Evolutionary conservation across 2,888 invertebrate species (phyloP).

Genomic region (Philonicus albiceps): DNA sequence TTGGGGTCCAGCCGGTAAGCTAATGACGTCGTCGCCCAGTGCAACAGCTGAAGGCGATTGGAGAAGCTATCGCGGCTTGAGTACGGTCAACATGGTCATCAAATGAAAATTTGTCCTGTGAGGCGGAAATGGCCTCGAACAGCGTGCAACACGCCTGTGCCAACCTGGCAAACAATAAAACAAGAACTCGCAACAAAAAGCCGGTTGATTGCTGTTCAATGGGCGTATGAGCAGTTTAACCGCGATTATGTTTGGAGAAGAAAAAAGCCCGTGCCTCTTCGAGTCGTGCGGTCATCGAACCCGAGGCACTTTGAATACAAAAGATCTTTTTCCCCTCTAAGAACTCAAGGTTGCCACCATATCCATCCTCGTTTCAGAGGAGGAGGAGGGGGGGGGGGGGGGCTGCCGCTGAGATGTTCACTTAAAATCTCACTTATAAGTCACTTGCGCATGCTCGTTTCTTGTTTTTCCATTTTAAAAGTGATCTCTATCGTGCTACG

Average conservation of each 20-base stretch:
- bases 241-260: not conserved
- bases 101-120: not conserved
- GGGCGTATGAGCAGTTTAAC: not conserved
- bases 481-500: slow-evolving; percentile 33
- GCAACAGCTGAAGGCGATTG: not conserved
- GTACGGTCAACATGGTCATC: not conserved
- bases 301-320: slow-evolving; percentile 46
- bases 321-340: slow-evolving; percentile 42
- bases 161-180: not conserved
- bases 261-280: not conserved
- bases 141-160: not conserved
- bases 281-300: slow-evolving; percentile 41
- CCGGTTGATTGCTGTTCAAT: not conserved
- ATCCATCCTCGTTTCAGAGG: not conserved
- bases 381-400: not conserved
- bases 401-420: not conserved
- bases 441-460: slow-evolving; percentile 15
- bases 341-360: slow-evolving; percentile 13
- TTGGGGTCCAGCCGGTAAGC: not conserved
- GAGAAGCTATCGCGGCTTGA: not conserved
- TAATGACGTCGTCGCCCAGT: not conserved
- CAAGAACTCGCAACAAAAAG: not conserved
- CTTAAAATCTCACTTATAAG: slow-evolving; percentile 7
- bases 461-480: not conserved
- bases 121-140: not conserved